Percentiles rank a stretch among this genome's conserved stretches.
Conservation (phyloP, 2,797 vertebrate genomes). For the Lophius americanus region DNA sequence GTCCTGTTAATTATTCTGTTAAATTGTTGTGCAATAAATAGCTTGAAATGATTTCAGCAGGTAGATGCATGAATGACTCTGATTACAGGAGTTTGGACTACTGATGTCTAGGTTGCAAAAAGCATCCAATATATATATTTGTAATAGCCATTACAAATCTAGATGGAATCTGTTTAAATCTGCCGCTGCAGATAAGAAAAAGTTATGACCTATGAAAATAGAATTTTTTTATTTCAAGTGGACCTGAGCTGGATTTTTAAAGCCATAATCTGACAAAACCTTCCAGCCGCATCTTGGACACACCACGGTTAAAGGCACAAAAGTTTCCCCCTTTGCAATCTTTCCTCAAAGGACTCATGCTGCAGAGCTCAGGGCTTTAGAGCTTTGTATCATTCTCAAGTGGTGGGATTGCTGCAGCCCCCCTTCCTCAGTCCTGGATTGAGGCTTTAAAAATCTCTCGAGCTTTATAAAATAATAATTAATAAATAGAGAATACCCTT, state of each 20-base stretch:
- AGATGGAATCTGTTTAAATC: constrained; percentile 47
- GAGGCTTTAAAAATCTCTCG: constrained; percentile 75
- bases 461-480: constrained; percentile 25
- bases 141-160: constrained; percentile 65
- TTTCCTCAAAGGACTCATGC: constrained; percentile 11
- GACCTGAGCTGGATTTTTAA: constrained; percentile 81
- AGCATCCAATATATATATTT: constrained; percentile 50
- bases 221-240: constrained; percentile 70
- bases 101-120: constrained; percentile 47
- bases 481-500: constrained; percentile 24
- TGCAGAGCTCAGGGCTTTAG: constrained; percentile 32
- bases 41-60: constrained; percentile 33
- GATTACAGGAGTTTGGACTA: constrained; percentile 32
- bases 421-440: constrained; percentile 56
- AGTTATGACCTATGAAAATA: constrained; percentile 75
- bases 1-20: constrained; percentile 7
- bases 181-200: constrained; percentile 61
- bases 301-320: constrained; percentile 71
- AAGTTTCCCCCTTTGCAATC: constrained; percentile 21
- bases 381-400: constrained; percentile 30
- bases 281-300: constrained; percentile 52
- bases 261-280: constrained; percentile 74
- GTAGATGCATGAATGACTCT: not conserved
- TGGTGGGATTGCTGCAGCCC: constrained; percentile 15
- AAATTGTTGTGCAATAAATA: constrained; percentile 54